Evolutionary conservation across 2,888 invertebrate species (phyloP).

Genomic region (Odontocerum albicorne): DNA sequence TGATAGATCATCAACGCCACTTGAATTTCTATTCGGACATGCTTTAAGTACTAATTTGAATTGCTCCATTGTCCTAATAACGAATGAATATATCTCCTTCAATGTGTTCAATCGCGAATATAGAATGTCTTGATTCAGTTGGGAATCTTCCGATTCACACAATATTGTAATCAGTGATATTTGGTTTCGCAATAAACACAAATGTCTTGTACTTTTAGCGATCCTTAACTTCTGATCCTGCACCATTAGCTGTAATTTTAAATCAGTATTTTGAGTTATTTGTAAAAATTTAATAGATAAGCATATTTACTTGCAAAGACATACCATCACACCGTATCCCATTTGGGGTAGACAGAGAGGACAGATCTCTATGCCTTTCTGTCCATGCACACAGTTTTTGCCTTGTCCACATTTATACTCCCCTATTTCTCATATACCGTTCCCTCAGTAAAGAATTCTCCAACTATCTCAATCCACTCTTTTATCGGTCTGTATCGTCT

Average conservation of each 20-base stretch:
- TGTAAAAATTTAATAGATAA: too few relatives aligned
- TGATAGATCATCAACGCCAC: conserved; percentile 34
- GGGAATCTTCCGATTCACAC: conserved; percentile 43
- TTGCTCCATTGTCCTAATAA: conserved; percentile 65
- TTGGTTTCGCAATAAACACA: conserved; percentile 59
- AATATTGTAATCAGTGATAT: conserved; percentile 46
- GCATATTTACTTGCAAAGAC: too few relatives aligned
- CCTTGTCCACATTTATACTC: too few relatives aligned
- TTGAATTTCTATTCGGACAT: conserved; percentile 45
- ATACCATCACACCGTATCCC: too few relatives aligned
- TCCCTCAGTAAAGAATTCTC: too few relatives aligned
- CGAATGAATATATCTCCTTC: conserved; percentile 53
- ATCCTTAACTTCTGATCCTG: conserved; percentile 67
- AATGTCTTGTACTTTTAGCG: conserved; percentile 57
- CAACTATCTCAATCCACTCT: too few relatives aligned
- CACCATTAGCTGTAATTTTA: conserved; percentile 63
- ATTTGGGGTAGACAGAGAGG: too few relatives aligned
- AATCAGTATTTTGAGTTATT: too few relatives aligned
- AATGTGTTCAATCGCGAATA: conserved; percentile 48
- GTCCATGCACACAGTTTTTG: too few relatives aligned
- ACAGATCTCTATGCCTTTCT: too few relatives aligned
- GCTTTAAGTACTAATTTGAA: conserved; percentile 65
- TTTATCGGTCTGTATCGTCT: too few relatives aligned
- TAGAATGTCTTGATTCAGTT: conserved; percentile 46
- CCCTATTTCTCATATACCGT: too few relatives aligned